These are phyloP conservation scores for Callipepla squamata DNA, from an alignment of 2,113 vertebrate species.

Conservation along the genomic window DNA sequence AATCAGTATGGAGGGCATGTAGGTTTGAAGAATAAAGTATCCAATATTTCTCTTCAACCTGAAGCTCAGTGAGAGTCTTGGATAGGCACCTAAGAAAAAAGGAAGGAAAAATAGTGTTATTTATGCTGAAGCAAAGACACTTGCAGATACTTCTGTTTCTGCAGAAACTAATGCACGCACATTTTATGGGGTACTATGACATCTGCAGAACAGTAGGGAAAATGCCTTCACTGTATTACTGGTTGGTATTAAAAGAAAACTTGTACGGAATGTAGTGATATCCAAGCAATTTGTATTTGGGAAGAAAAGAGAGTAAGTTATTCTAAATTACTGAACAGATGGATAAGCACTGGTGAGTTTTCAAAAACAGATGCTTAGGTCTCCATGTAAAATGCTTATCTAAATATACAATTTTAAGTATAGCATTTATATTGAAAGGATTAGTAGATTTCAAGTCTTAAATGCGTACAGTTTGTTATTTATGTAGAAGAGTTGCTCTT, in stretches of 20 bases:
- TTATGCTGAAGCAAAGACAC: constrained; percentile 37
- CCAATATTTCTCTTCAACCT: constrained; percentile 98
- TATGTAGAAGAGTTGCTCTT: neutral
- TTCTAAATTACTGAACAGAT: neutral
- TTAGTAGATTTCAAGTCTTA: neutral
- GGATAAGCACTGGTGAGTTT: neutral
- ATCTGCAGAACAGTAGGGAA: constrained; percentile 31
- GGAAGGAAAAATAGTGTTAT: neutral
- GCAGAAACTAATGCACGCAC: constrained; percentile 8
- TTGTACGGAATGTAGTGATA: neutral
- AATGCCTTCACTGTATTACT: neutral
- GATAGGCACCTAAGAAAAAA: constrained; percentile 89
- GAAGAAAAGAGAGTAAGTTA: neutral
- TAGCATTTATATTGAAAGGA: neutral
- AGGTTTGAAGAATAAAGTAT: constrained; percentile 98
- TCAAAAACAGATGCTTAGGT: constrained; percentile 21
- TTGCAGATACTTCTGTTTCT: constrained; percentile 39
- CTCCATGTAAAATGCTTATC: constrained; percentile 1
- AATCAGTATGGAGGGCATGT: constrained; percentile 99
- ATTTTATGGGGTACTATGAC: constrained; percentile 13
- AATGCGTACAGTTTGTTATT: neutral
- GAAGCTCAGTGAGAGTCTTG: constrained; percentile 96
- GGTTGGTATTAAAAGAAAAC: neutral
- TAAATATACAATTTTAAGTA: neutral
- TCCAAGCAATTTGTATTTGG: neutral